A percentile compares a stretch with the other conserved stretches of the same genome.
Evolutionary conservation across 2,113 vertebrate genomes (phyloP).

Genomic region (Odocoileus virginianus): DNA sequence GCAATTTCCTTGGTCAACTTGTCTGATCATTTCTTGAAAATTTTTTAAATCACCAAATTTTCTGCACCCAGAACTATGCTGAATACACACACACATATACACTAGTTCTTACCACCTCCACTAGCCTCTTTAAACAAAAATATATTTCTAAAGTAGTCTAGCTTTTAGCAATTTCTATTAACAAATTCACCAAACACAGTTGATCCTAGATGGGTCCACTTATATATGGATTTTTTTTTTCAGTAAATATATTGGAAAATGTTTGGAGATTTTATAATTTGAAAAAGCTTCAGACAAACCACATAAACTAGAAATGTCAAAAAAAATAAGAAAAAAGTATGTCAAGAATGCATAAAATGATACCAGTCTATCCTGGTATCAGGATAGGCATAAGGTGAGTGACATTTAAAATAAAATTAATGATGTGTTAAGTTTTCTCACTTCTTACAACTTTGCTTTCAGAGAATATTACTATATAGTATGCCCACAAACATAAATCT

Average conservation of each 20-base stretch:
- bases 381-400: not conserved
- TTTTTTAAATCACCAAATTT: not conserved
- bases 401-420: not conserved
- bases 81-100: not conserved
- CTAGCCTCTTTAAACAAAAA: conserved; percentile 14
- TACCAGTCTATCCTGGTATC: not conserved
- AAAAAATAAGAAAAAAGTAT: not conserved
- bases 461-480: not conserved
- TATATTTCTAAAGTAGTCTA: not conserved
- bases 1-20: not conserved
- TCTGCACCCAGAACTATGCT: not conserved
- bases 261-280: not conserved
- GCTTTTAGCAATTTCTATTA: not conserved
- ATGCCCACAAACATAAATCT: not conserved
- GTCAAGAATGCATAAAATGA: not conserved
- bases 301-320: not conserved
- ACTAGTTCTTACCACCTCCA: not conserved
- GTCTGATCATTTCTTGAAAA: not conserved
- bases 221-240: not conserved
- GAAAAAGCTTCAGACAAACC: not conserved
- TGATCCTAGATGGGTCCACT: not conserved
- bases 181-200: not conserved
- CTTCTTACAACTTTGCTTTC: not conserved
- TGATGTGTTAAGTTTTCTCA: not conserved
- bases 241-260: not conserved